A percentile compares a stretch with the other conserved stretches of the same genome.
Evolutionary conservation across 2,797 vertebrate species (phyloP).

Genomic region (Geotria australis): DNA sequence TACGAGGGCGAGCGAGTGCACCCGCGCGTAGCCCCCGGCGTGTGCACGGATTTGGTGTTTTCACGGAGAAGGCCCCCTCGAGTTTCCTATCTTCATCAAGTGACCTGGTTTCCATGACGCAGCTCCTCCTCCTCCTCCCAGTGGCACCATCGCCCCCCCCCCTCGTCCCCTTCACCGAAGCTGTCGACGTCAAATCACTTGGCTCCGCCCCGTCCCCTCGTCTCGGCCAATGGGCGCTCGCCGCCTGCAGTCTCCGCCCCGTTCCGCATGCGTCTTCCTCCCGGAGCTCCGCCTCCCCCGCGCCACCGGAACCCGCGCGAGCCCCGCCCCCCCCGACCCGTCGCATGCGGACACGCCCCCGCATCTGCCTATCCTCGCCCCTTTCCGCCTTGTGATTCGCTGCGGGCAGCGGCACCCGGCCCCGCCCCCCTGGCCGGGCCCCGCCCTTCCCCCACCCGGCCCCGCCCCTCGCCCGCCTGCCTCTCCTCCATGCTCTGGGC

Average conservation of each 20-base stretch:
- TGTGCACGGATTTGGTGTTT: too few relatives aligned
- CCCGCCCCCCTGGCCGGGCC: not conserved
- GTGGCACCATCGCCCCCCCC: not conserved
- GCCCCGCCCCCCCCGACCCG: not conserved
- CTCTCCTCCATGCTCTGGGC: not conserved
- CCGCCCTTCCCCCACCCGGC: not conserved
- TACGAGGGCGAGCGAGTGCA: too few relatives aligned
- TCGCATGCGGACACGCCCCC: not conserved
- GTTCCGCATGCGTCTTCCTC: not conserved
- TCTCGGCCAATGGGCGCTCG: not conserved
- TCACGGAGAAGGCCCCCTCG: too few relatives aligned
- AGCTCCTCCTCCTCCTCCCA: not conserved
- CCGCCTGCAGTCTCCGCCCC: not conserved
- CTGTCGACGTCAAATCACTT: not conserved
- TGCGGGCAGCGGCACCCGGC: not conserved
- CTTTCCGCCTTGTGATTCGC: not conserved
- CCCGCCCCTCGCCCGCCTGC: not conserved
- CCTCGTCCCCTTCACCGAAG: not conserved
- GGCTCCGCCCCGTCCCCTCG: not conserved
- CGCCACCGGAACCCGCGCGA: not conserved
- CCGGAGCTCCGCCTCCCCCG: not conserved
- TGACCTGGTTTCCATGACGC: not conserved
- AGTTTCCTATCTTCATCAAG: too few relatives aligned
- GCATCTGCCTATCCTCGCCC: not conserved
- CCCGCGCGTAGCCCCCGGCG: too few relatives aligned